A percentile compares a stretch with the other conserved stretches of the same genome.
phyloP scores from a whole-genome alignment of 2,888 invertebrate species.

The Orthosia gothica region DNA sequence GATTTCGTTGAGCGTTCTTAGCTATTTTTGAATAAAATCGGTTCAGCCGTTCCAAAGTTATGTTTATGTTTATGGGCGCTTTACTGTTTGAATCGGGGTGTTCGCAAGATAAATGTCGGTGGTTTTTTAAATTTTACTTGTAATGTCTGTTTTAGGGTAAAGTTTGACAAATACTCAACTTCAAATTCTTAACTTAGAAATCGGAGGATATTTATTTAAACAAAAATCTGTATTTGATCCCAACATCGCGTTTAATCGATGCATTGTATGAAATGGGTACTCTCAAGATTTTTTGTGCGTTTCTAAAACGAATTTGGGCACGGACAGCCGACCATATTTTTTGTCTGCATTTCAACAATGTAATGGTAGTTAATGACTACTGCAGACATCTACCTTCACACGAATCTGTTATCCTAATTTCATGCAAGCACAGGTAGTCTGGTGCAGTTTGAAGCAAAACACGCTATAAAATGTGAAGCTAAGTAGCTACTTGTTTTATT shows the following conservation, averaged over 20 bases:
- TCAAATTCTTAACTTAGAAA: too few relatives aligned
- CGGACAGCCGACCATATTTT: conserved; percentile 7
- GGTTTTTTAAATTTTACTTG: too few relatives aligned
- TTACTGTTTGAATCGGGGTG: too few relatives aligned
- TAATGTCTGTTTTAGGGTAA: too few relatives aligned
- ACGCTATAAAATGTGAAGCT: not conserved
- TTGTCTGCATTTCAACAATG: conserved; percentile 30
- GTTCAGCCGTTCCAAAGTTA: too few relatives aligned
- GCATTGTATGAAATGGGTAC: not conserved
- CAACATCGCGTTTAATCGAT: not conserved
- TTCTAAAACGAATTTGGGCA: not conserved
- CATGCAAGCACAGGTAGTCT: conserved; percentile 26
- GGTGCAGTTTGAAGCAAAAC: not conserved
- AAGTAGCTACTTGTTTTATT: too few relatives aligned
- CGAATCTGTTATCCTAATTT: conserved; percentile 16
- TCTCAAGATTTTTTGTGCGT: conserved; percentile 29
- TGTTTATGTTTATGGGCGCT: too few relatives aligned
- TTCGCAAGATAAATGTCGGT: too few relatives aligned
- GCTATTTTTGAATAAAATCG: too few relatives aligned
- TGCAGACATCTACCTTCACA: conserved; percentile 5
- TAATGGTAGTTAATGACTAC: conserved; percentile 24
- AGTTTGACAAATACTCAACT: too few relatives aligned
- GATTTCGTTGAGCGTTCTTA: too few relatives aligned
- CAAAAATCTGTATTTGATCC: conserved; percentile 5
- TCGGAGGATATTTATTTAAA: not conserved